Percentiles rank a stretch among this genome's conserved stretches.
Evolutionary conservation across 2,113 vertebrate species (phyloP).

Genomic region (Lepus americanus): DNA sequence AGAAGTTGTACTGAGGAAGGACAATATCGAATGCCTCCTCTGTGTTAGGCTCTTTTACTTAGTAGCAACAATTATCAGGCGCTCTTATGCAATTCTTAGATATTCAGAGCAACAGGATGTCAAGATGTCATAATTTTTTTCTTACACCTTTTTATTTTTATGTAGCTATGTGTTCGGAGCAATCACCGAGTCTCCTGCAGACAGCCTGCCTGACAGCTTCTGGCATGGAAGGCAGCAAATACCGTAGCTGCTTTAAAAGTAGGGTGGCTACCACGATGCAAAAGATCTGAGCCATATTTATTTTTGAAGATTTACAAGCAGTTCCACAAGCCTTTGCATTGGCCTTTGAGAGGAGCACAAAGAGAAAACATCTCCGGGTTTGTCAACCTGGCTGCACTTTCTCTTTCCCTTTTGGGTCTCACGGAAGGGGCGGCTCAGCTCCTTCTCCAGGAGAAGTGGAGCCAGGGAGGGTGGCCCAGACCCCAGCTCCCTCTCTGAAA

Average conservation of each 20-base stretch:
- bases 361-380: neutral
- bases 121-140: neutral
- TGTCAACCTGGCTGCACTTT: slow-evolving; percentile 46
- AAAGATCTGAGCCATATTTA: neutral
- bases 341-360: neutral
- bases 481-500: neutral
- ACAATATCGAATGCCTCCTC: neutral
- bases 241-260: neutral
- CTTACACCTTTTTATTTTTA: neutral
- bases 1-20: neutral
- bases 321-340: neutral
- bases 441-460: too few relatives aligned
- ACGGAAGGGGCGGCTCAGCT: neutral
- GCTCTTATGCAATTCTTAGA: neutral
- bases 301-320: neutral
- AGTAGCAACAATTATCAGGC: neutral
- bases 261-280: neutral
- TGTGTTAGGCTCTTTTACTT: neutral
- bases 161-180: neutral
- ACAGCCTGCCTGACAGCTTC: neutral
- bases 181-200: neutral
- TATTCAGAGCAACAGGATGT: neutral
- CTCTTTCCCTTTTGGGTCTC: slow-evolving; percentile 52
- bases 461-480: neutral
- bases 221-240: neutral